These are phyloP conservation scores for Eupithecia centaureata DNA, from an alignment of 2,888 invertebrate genomes.

Conservation along the genomic window DNA sequence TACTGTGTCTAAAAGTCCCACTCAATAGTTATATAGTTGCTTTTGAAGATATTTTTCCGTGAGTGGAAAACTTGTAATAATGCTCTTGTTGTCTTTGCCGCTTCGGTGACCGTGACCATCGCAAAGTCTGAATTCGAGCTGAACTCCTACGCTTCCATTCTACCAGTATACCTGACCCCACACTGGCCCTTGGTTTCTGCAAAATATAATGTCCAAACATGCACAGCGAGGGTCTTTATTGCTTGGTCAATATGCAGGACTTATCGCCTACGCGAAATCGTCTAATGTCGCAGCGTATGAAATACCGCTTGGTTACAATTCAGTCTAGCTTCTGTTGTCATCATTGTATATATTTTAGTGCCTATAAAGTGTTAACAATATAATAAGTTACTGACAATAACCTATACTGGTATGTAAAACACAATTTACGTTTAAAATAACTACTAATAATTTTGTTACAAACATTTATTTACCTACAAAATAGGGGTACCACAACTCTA, in stretches of 20 bases:
- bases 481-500: too few species aligned
- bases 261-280: constrained; percentile 66
- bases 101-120: constrained; percentile 57
- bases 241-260: constrained; percentile 51
- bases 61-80: background rate
- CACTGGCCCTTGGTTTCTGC: constrained; percentile 33
- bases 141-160: constrained; percentile 58
- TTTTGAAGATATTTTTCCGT: background rate
- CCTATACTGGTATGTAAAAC: too few species aligned
- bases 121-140: constrained; percentile 56
- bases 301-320: constrained; percentile 9
- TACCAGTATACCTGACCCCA: constrained; percentile 57
- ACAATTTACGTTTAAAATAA: too few species aligned
- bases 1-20: background rate
- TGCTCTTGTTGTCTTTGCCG: constrained; percentile 45
- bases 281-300: constrained; percentile 25
- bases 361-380: too few species aligned
- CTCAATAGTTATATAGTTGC: background rate
- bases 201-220: constrained; percentile 43
- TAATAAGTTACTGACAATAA: too few species aligned
- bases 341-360: too few species aligned
- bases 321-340: background rate
- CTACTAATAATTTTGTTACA: too few species aligned
- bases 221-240: constrained; percentile 49
- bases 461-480: too few species aligned